Conservation (phyloP, 2,797 vertebrate genomes). For the Sebastes cheni region DNA sequence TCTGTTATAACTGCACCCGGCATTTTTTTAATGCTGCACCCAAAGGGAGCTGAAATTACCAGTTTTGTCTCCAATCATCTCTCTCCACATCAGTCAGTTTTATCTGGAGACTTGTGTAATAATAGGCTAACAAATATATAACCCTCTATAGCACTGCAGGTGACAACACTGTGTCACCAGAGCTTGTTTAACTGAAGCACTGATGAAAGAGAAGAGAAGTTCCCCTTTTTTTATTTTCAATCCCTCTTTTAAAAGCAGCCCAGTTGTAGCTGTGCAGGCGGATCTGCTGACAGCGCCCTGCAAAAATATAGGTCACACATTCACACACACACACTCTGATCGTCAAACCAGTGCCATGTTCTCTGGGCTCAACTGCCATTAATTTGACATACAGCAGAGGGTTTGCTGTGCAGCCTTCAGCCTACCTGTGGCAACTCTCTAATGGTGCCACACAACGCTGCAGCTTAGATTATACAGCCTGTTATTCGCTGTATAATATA, state of each 20-base stretch:
- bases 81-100: not conserved
- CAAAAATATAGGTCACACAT: constrained; percentile 74
- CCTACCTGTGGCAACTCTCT: constrained; percentile 63
- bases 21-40: not conserved
- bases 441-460: not conserved
- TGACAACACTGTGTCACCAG: not conserved
- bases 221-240: constrained; percentile 30
- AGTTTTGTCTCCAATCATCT: not conserved
- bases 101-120: not conserved
- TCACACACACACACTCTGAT: constrained; percentile 70
- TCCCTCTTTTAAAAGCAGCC: constrained; percentile 14
- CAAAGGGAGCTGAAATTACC: not conserved
- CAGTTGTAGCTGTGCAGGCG: not conserved
- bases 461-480: not conserved
- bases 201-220: constrained; percentile 16
- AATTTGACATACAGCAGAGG: constrained; percentile 51
- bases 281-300: constrained; percentile 26
- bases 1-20: not conserved
- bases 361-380: constrained; percentile 50
- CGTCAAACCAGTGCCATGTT: constrained; percentile 56
- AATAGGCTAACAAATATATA: not conserved
- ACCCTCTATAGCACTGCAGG: not conserved
- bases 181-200: not conserved
- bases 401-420: constrained; percentile 30
- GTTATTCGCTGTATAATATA: not conserved